Evolutionary conservation across 23 tunicate genomes (phyloP).

Genomic region (Halocynthia roretzi): DNA sequence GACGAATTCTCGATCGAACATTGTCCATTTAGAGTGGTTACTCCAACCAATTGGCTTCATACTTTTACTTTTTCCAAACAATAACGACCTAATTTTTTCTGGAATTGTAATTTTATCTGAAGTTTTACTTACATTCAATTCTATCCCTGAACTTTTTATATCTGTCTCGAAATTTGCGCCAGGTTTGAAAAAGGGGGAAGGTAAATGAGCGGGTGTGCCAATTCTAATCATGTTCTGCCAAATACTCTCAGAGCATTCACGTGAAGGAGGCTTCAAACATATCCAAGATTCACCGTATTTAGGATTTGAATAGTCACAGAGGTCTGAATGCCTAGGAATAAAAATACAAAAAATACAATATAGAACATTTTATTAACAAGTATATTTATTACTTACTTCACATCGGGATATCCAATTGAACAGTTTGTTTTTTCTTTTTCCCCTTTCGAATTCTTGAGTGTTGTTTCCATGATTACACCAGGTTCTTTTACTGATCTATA

Average conservation of each 20-base stretch:
- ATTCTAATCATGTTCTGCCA: constrained; percentile 1
- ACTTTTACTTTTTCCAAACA: neutral
- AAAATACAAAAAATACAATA: neutral
- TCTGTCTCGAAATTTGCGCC: neutral
- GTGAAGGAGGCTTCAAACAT: constrained; percentile 9
- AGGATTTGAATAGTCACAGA: constrained; percentile 22
- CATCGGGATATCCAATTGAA: constrained; percentile 25
- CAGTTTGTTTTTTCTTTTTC: constrained; percentile 62
- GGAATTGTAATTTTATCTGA: too few relatives aligned
- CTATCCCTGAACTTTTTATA: neutral
- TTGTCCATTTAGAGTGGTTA: neutral
- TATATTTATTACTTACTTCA: neutral
- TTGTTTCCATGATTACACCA: constrained; percentile 1
- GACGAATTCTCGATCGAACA: neutral
- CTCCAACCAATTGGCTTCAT: constrained; percentile 23
- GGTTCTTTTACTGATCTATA: constrained; percentile 12
- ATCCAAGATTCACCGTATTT: constrained; percentile 18
- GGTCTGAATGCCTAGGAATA: neutral
- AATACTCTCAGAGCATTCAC: constrained; percentile 11
- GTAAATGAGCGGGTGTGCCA: too few relatives aligned
- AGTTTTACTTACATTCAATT: neutral
- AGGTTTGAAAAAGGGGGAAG: neutral
- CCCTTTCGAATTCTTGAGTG: constrained; percentile 31
- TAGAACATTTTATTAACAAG: neutral
- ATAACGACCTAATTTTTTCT: neutral